A percentile compares a stretch with the other conserved stretches of the same genome.
Conservation (phyloP, 2,113 vertebrate genomes). For the Regulus satrapa region DNA sequence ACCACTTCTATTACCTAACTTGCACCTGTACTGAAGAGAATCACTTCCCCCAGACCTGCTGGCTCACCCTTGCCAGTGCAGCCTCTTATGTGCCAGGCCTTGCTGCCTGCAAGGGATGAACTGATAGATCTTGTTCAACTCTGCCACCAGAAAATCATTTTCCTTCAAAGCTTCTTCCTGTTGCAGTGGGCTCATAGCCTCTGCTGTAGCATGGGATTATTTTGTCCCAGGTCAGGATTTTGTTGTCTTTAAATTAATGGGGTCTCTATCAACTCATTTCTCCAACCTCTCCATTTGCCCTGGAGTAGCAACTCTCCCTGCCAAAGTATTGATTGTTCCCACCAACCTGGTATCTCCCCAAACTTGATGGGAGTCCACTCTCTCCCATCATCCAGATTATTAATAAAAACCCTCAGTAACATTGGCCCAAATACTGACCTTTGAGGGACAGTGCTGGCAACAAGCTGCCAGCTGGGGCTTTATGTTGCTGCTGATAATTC, state of each 20-base stretch:
- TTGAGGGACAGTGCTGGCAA: neutral
- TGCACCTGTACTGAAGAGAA: neutral
- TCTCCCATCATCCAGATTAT: neutral
- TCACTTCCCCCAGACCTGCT: neutral
- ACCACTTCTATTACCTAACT: neutral
- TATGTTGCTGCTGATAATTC: neutral
- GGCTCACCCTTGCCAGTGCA: neutral
- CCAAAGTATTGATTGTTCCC: neutral
- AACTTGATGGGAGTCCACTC: neutral
- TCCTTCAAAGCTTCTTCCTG: neutral
- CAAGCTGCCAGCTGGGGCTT: neutral
- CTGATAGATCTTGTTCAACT: neutral
- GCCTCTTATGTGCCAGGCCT: rapidly evolving
- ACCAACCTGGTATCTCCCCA: neutral
- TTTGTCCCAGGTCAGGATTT: neutral
- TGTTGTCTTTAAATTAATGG: neutral
- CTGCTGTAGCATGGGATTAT: neutral
- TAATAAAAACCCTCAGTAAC: neutral
- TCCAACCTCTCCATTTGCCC: neutral
- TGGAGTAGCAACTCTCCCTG: neutral
- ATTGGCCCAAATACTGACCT: neutral
- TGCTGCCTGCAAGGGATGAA: neutral
- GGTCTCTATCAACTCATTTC: neutral
- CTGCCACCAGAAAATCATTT: neutral
- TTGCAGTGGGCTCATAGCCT: neutral